A percentile compares a stretch with the other conserved stretches of the same genome.
phyloP scores from a whole-genome alignment of 1,140 invertebrate species.

The Drosophila tristis region DNA sequence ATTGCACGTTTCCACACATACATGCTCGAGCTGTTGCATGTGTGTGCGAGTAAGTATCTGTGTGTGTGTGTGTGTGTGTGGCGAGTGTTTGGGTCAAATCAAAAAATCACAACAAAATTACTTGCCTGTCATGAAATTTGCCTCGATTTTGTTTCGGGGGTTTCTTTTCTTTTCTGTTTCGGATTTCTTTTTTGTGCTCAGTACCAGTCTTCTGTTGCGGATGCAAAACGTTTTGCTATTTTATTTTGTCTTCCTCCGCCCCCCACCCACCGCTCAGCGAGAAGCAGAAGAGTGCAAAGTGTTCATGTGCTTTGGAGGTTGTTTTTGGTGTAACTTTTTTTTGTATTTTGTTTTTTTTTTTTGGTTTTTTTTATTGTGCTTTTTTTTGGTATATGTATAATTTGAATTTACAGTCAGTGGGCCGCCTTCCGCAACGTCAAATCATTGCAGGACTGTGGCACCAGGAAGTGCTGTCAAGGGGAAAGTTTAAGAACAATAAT shows the following conservation, averaged over 20 bases:
- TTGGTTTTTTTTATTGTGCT: no score
- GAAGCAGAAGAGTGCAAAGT: constrained; percentile 60
- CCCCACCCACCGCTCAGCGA: constrained; percentile 2
- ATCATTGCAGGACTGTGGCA: constrained; percentile 54
- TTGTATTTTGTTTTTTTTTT: constrained; percentile 36
- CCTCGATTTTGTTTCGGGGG: constrained; percentile 68
- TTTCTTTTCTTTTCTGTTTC: constrained; percentile 10
- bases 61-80: constrained; percentile 21
- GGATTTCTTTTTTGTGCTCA: constrained; percentile 19
- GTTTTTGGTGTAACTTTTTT: constrained; percentile 9
- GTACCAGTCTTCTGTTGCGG: constrained; percentile 38
- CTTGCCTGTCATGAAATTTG: constrained; percentile 79
- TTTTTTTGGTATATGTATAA: constrained; percentile 46
- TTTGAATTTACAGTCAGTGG: constrained; percentile 76
- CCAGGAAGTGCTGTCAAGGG: neutral
- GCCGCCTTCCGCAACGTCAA: constrained; percentile 68
- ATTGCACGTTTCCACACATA: constrained; percentile 59
- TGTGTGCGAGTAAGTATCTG: constrained; percentile 17
- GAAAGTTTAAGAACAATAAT: neutral
- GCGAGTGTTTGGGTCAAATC: constrained; percentile 76
- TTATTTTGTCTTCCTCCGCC: constrained; percentile 43
- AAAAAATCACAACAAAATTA: constrained; percentile 82
- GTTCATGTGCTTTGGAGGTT: constrained; percentile 67
- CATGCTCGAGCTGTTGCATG: constrained; percentile 10
- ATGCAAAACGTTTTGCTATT: constrained; percentile 77